These are phyloP conservation scores for Lasioglossum leucozonium DNA, from an alignment of 2,888 invertebrate genomes.

Conservation along the genomic window DNA sequence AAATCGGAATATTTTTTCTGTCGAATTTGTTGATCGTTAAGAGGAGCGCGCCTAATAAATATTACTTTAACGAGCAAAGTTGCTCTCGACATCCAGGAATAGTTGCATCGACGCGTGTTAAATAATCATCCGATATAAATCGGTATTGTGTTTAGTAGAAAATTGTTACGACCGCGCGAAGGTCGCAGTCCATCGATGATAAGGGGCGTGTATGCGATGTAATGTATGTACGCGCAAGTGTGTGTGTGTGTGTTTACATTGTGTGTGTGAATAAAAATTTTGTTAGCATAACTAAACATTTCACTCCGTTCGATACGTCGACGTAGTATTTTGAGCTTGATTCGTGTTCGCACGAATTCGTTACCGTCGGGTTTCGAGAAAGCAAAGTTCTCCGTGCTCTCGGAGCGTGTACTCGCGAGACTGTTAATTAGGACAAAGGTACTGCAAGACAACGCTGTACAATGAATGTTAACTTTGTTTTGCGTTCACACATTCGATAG, in stretches of 20 bases:
- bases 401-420: background rate
- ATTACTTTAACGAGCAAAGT: background rate
- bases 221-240: background rate
- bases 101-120: background rate
- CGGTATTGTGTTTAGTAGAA: background rate
- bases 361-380: constrained; percentile 18
- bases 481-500: background rate
- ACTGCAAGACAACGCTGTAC: background rate
- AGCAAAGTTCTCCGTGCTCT: constrained; percentile 19
- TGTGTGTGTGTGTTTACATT: background rate
- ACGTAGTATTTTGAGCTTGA: constrained; percentile 53
- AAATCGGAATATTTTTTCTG: background rate
- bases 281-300: constrained; percentile 40
- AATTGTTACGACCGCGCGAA: background rate
- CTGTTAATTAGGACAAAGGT: background rate
- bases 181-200: constrained; percentile 25
- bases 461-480: background rate
- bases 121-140: background rate
- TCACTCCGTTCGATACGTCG: constrained; percentile 25
- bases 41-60: background rate
- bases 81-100: background rate
- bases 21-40: background rate
- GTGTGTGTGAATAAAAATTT: constrained; percentile 42
- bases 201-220: constrained; percentile 37
- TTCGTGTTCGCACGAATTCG: constrained; percentile 26